Evolutionary conservation across 2,113 vertebrate genomes (phyloP), one percentile per base, ranked within the genome.

Genomic region (Podarcis cretensis): DNA sequence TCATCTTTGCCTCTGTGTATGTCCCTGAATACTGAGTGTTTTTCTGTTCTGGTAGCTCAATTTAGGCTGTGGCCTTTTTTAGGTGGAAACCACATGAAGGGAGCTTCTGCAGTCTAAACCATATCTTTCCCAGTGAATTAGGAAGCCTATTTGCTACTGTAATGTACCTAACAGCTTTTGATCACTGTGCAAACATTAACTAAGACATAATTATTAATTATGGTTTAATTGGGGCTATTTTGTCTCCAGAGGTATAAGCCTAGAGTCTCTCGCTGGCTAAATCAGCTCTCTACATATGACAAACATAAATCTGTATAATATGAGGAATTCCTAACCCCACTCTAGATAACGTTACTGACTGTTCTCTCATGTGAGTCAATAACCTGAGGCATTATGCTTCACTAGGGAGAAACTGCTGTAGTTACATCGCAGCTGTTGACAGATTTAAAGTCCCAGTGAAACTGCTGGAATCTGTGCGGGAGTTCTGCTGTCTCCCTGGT

Each of bases 191-290:
- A 93, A 95, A 93, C 89, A 93, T 95, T 95, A 95, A 93, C 80
- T 94, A 93, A 96, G 89, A 88, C 84, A 89, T 92, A 93, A 80
- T 95, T 92, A 92, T 92, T 96, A 95, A 95, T 95, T 94, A 86
- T 91, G 89, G 85, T 91, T 92, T 93, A 94, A 92, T 91, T 90
- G 88, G 88, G 88, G 88, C 73, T 86, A 92, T 84, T 80, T 88
- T 2, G 48, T 94, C 93, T 89, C 88, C 59, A 37, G 90, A 85
- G 94, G 89, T 90, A 86, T 91, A 93, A 89, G 87, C 86, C 89
- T 94, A 89, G 78, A 80, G 59, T 40, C 59, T 93, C 93, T 89
- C 88, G 87, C 0, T 20, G 84, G 63, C 79, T 81, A 71, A 3
- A 88, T 91, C 89, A 94, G 80, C 82, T 82, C 1, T 1, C 20